Evolutionary conservation across 2,797 vertebrate genomes (phyloP), one percentile per base, ranked within the genome.

Genomic region (Acanthurus lineatus): DNA sequence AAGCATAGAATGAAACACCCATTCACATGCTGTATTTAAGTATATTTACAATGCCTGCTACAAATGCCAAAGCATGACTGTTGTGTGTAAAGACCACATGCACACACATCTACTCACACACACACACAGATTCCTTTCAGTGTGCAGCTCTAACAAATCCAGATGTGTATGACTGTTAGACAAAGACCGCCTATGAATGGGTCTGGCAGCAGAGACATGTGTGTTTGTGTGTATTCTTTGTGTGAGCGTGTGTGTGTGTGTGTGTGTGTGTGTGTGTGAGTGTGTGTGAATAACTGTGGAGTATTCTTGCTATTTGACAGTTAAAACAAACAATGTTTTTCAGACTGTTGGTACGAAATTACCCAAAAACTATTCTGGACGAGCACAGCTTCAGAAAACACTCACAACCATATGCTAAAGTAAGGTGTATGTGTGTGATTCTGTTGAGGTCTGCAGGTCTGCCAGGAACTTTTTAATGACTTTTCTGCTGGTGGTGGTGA

Each of bases 161-260:
- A 90, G 89, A 90, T 90, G 88, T 86, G 47, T 63, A 58, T 72
- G 73, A 51, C 45, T 65, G 49, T 19, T 25, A 72, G 72, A 81
- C 65, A 84, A 84, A 84, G 42, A 70, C 9, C 1, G 42, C 17
- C 54, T 62, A 56, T 67, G 40, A 75, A 64, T 75, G 63, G 9
- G 32, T 67, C 22, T 74, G 73, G 57, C 73, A 71, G 25, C 3
- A 35, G 28, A 52, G 22, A 22, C 19, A 12, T 49, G 11, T 47
- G 25, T 77, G 16, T 49, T 9, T 47, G 20, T 77, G 35, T 35
- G 28, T 28, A 35, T 28, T 28, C 28, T 28, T 28, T 52, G 35
- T 66, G 19, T 64, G 22, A 38, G 10, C 52, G 58, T 66, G 19
- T 35, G 9, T 67, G n/a, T 54, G 45, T 69, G 35, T 61, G 53